Base-by-base conservation (phyloP, 1,140 invertebrate genomes). In the Saccostrea echinata region DNA sequence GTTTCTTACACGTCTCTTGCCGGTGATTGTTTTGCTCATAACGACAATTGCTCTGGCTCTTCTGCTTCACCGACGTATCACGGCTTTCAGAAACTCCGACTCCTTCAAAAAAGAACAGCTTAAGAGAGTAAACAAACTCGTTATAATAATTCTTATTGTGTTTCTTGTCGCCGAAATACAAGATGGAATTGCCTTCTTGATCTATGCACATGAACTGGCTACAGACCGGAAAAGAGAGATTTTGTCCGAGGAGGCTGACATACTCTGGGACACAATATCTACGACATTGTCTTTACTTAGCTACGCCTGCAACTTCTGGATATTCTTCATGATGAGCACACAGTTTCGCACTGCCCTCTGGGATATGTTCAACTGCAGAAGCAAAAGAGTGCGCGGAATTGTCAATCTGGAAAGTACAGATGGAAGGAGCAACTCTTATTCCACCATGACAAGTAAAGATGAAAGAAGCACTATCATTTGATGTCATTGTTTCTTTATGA, bases 301-400 rank as follows among this genome's bases (percentile, higher is more conserved):
- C 21, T 89, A 89, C 76, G 80, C 64, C 30, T 86, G 85, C 24
- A 89, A 89, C 33, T 89, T 89, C 83, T 89, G 88, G 88, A 89
- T 89, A 30, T 89, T 84, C 21, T 84, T 89, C 57, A 64, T 89
- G 13, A 89, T 89, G 88, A 89, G 88, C 61, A 53, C 57, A 21
- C 88, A 89, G 55, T 89, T 89, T 57, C 82, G 88, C 9, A 61
- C 81, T 12, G 81, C 86, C 30, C 52, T 83, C 12, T 52, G 43
- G 30, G 52, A 83, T 33, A 83, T 83, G 81, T 24, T 83, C 33
- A 18, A 18, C n/a, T 53, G 52, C 13, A 35, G 43, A 21, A 24
- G 35, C 35, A 83, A 83, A 33, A 52, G 52, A 51, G 4, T 76
- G 27, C 24, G 68, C 24, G 68, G 68, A 27, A 76, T 76, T 11